phyloP scores from a whole-genome alignment of 2,797 vertebrate species.

The Remorina albescens region DNA sequence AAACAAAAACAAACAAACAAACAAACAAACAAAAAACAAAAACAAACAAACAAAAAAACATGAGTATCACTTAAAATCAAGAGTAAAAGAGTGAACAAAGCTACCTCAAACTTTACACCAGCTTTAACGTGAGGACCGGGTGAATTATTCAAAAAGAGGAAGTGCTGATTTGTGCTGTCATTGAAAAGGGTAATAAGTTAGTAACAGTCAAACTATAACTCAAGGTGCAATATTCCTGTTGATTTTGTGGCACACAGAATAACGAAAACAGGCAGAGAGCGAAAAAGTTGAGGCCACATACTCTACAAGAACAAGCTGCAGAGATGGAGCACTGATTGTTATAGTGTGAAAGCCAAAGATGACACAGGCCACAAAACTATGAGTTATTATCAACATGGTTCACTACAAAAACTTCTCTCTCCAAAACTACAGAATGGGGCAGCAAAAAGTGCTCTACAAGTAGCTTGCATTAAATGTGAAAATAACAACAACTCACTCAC shows the following conservation, averaged over 20 bases:
- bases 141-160: slow-evolving; percentile 6
- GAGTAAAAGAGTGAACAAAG: slow-evolving; percentile 32
- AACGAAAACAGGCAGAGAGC: slow-evolving; percentile 66
- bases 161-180: slow-evolving; percentile 16
- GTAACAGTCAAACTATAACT: slow-evolving; percentile 20
- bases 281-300: slow-evolving; percentile 59
- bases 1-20: too few species aligned
- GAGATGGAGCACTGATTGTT: slow-evolving; percentile 69
- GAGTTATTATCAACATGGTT: slow-evolving; percentile 33
- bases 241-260: slow-evolving; percentile 65
- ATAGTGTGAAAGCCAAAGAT: slow-evolving; percentile 58
- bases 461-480: slow-evolving; percentile 55
- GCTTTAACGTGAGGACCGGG: slow-evolving; percentile 36
- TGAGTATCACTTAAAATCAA: slow-evolving; percentile 35
- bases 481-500: slow-evolving; percentile 60
- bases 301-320: slow-evolving; percentile 71
- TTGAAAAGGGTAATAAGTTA: slow-evolving; percentile 36
- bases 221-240: slow-evolving; percentile 84
- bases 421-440: slow-evolving; percentile 35
- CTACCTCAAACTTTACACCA: slow-evolving; percentile 40
- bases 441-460: slow-evolving; percentile 31
- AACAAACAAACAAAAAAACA: too few species aligned
- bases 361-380: slow-evolving; percentile 57
- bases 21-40: too few species aligned
- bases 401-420: slow-evolving; percentile 31